Base-by-base conservation (phyloP, 1,140 invertebrate genomes). In the Acromyrmex charruanus region DNA sequence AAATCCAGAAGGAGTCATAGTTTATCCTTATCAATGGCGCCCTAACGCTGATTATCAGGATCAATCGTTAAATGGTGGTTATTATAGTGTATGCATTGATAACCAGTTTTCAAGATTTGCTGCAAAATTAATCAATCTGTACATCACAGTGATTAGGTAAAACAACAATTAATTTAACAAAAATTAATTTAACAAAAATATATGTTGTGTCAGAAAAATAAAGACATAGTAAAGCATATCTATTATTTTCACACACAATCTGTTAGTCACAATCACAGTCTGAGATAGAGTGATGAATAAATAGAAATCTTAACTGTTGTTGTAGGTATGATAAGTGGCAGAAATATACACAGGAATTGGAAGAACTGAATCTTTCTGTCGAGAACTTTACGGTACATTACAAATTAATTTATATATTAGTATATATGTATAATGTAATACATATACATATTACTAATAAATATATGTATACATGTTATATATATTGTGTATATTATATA, bases 81-180 rank as follows among this genome's bases (percentile, higher is more conserved):
- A 98, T 93, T 99, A 99, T 93, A 97, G 97, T n/a, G 97, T 99
- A 28, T 99, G 99, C 94, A 97, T 99, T 77, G 98, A 99, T 94
- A 99, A 99, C 95, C 98, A 99, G 91, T 98, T 99, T 92, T 99
- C 98, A 9, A 96, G 98, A 93, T 99, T 99, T 95, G 98, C 98
- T 44, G 97, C 97, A 14, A 99, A 99, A 95, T 94, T 99, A 84
- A 98, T 99, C 18, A 99, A 99, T 94, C 95, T 99, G 31, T 99
- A 99, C 92, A 96, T 99, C 3, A 99, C 98, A 0, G 98, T 99
- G 0, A 98, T 99, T 53, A 97, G 98, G 96, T 97, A 93, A 90
- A 79, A 49, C 9, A 79, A 49, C 9, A 49, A 55, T 39, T 69
- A 58, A 84, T 75, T 58, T 25, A 7, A 0, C 0, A 75, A 75